Evolutionary conservation across 2,113 vertebrate genomes (phyloP), one percentile per base, ranked within the genome.

Genomic region (Aplodontia rufa): DNA sequence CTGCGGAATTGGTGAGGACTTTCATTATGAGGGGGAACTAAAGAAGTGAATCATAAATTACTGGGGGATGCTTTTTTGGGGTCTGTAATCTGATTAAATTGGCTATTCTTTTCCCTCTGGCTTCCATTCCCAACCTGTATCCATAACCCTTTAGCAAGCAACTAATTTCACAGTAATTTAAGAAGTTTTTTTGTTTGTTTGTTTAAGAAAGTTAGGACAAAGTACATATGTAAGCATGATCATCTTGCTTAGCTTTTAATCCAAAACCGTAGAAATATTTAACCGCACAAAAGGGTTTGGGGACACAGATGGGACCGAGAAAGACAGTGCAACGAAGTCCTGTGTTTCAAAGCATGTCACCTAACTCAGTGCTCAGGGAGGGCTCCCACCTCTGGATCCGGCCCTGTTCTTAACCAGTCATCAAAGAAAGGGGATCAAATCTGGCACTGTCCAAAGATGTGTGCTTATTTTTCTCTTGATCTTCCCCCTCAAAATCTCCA

Each of bases 371-470:
- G 7, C 72, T 68, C 40, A 12, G 51, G 78, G 53, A 74, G 30
- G 14, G 32, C 55, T 24, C 91, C 75, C n/a, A 64, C 64, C 89
- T 87, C 51, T 0, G 35, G 40, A 79, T 78, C 66, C 69, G 58
- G 47, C 55, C 85, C 80, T 14, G 22, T 30, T 87, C 90, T 93
- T 80, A 49, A 58, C 7, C 12, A 9, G 40, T 80, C 93, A 96
- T 93, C 95, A 96, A 92, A 97, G 93, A 78, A 86, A 62, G 53
- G 66, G 80, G 86, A 95, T 96, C 75, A 87, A 85, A 81, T 88
- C 81, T 72, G 45, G 80, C 87, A 90, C 87, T 53, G 55, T 88
- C 84, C 96, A 95, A 84, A 90, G 83, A 78, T 79, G 66, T 55
- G 1, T 80, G 83, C 81, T 87, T 88, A 82, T 69, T 89, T 93